Percentiles rank a stretch among this genome's conserved stretches.
These are phyloP conservation scores for Lucilia cuprina DNA, from an alignment of 1,140 invertebrate species.

Conservation along the genomic window DNA sequence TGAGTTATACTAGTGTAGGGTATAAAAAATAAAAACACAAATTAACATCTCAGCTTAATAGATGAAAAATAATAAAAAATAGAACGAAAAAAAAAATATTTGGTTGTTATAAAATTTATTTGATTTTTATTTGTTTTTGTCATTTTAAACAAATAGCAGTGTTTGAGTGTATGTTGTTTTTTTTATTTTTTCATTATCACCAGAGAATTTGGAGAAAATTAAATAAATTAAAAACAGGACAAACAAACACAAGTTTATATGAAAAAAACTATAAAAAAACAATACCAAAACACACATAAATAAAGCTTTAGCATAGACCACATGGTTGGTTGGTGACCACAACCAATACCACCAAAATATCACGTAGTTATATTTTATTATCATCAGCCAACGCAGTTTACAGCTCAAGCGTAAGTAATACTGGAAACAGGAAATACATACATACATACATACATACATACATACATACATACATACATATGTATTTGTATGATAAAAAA, in stretches of 20 bases:
- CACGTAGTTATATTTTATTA: neutral
- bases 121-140: neutral
- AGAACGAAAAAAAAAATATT: neutral
- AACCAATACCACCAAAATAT: neutral
- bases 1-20: too few relatives aligned
- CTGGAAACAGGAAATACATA: neutral
- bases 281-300: neutral
- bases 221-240: neutral
- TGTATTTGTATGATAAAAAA: neutral
- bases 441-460: too few relatives aligned
- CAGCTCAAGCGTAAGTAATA: neutral
- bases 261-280: neutral
- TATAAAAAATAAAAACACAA: too few relatives aligned
- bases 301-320: neutral
- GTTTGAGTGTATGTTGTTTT: neutral
- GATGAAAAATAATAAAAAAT: neutral
- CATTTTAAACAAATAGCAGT: neutral
- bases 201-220: neutral
- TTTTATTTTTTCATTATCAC: neutral
- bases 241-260: neutral
- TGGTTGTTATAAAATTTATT: neutral
- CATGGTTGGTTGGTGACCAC: neutral
- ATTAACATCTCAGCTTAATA: constrained; percentile 26
- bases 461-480: neutral
- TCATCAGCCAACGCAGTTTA: constrained; percentile 8